Evolutionary conservation across 2,888 invertebrate species (phyloP).

Genomic region (Alviniconcha strummeri): DNA sequence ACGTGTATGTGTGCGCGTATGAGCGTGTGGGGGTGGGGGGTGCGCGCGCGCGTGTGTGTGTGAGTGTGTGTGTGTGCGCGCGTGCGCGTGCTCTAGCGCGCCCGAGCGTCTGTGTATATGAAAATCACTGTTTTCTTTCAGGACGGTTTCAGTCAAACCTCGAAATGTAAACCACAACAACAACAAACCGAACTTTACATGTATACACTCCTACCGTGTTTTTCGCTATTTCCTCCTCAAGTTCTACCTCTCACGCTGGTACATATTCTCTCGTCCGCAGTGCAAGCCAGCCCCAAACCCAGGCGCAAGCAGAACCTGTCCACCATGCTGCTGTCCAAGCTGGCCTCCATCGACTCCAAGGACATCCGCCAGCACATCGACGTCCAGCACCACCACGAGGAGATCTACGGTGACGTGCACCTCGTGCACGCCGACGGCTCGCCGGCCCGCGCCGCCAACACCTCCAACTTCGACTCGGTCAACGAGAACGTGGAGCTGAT

Average conservation of each 20-base stretch:
- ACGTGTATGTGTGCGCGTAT: too few relatives aligned
- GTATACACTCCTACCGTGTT: too few relatives aligned
- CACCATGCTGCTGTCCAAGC: constrained; percentile 52
- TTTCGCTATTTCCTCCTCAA: too few relatives aligned
- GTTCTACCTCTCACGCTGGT: too few relatives aligned
- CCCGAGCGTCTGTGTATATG: too few relatives aligned
- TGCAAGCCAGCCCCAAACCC: constrained; percentile 31
- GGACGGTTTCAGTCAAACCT: too few relatives aligned
- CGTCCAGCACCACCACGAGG: constrained; percentile 64
- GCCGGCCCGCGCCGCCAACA: constrained; percentile 42
- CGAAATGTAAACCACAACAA: neutral
- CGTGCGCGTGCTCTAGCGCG: too few relatives aligned
- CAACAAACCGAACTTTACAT: neutral
- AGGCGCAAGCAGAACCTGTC: constrained; percentile 52
- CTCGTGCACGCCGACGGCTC: constrained; percentile 63
- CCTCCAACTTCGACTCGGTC: constrained; percentile 63
- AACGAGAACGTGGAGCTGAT: constrained; percentile 63
- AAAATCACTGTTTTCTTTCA: too few relatives aligned
- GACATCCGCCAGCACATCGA: constrained; percentile 62
- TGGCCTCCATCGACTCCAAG: constrained; percentile 61
- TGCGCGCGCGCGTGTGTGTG: too few relatives aligned
- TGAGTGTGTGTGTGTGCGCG: too few relatives aligned
- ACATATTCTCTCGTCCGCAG: neutral
- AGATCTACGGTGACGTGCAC: constrained; percentile 62
- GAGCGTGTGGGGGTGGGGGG: too few relatives aligned